Percentiles rank a stretch among this genome's conserved stretches.
Conservation (phyloP, 2,797 vertebrate genomes). For the Atherinosoma microstoma region DNA sequence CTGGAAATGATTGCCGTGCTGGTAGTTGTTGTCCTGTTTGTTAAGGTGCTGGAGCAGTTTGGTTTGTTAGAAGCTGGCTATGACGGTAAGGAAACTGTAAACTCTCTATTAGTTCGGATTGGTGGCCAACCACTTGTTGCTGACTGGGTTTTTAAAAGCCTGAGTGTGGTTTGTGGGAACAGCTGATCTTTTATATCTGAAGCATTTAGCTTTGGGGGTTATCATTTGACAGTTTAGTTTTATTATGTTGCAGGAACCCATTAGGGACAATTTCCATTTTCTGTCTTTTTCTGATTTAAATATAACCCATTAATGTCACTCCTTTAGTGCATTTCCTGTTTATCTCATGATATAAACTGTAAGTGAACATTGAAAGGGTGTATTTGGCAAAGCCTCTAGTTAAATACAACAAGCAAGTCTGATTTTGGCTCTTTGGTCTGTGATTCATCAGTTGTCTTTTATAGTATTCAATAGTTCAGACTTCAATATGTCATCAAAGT, state of each 20-base stretch:
- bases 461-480: not conserved
- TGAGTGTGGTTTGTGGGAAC: not conserved
- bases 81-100: constrained; percentile 89
- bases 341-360: not conserved
- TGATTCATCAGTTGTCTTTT: not conserved
- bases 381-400: not conserved
- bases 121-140: constrained; percentile 35
- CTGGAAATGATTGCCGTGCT: constrained; percentile 98
- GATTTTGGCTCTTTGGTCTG: not conserved
- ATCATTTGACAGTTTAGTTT: constrained; percentile 5
- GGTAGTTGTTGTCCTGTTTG: constrained; percentile 94
- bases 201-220: not conserved
- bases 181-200: not conserved
- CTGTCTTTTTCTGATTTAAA: not conserved
- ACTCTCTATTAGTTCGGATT: not conserved
- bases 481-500: not conserved
- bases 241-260: too few relatives aligned
- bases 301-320: not conserved
- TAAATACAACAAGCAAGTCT: not conserved
- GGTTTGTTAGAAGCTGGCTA: constrained; percentile 92
- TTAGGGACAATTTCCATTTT: too few relatives aligned
- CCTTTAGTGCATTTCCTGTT: constrained; percentile 1
- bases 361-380: not conserved
- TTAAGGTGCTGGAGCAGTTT: constrained; percentile 97
- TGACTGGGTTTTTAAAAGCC: constrained; percentile 4